phyloP scores from a whole-genome alignment of 2,797 vertebrate genomes.

The Ctenosaura bakeri region DNA sequence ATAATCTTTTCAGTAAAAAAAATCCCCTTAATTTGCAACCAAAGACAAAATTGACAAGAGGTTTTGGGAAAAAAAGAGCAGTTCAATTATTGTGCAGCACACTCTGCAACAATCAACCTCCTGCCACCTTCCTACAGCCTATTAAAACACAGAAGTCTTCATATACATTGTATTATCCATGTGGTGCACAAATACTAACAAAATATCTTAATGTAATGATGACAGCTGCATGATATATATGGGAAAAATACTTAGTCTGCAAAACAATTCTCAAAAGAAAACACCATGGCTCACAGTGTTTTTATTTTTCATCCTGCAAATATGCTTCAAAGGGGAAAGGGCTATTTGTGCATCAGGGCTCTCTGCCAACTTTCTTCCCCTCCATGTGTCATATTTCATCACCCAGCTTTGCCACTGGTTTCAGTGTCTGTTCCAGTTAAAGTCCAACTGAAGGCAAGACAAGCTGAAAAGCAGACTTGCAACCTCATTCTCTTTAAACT shows the following conservation, averaged over 20 bases:
- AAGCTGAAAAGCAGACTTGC: conserved; percentile 40
- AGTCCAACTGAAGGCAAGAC: conserved; percentile 51
- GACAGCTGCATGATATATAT: neutral
- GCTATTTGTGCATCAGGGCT: conserved; percentile 74
- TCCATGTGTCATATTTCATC: conserved; percentile 76
- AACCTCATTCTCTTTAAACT: neutral
- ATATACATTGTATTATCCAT: neutral
- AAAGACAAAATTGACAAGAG: conserved; percentile 23
- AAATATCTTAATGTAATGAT: neutral
- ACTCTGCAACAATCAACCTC: conserved; percentile 31
- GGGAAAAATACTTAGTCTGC: conserved; percentile 32
- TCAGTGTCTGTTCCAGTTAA: conserved; percentile 65
- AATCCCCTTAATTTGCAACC: conserved; percentile 47
- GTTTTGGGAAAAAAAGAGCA: conserved; percentile 52
- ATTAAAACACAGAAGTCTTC: conserved; percentile 24
- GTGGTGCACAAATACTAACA: neutral
- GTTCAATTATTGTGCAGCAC: conserved; percentile 4
- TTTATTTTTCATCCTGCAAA: conserved; percentile 67
- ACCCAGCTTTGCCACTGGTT: conserved; percentile 56
- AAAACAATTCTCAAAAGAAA: conserved; percentile 32
- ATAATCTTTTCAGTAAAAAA: conserved; percentile 52
- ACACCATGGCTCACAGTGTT: conserved; percentile 43
- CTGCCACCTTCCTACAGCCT: neutral
- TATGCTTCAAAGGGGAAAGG: conserved; percentile 70
- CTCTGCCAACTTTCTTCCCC: conserved; percentile 66